Evolutionary conservation across 1,140 invertebrate species (phyloP).

Genomic region (Philaenus spumarius): DNA sequence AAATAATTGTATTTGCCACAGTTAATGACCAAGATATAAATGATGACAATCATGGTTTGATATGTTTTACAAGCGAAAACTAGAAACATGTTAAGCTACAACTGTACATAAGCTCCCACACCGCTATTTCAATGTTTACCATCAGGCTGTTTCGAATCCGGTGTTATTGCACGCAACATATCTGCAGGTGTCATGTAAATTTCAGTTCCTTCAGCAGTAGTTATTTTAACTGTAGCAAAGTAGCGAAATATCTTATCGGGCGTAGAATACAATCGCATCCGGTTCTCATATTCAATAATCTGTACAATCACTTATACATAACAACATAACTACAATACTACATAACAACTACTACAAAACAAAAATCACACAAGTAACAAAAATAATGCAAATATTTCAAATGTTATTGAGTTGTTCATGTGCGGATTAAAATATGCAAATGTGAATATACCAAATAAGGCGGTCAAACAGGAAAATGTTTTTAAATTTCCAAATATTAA

Average conservation of each 20-base stretch:
- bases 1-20: no score
- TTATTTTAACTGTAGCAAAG: conserved; percentile 94
- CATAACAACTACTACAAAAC: conserved; percentile 19
- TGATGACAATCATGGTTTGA: no score
- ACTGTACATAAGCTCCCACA: no score
- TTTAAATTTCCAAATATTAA: no score
- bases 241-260: conserved; percentile 99
- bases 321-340: no score
- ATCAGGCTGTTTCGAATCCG: conserved; percentile 94
- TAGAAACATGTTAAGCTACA: no score
- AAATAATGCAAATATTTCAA: conserved; percentile 14
- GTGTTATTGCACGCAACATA: conserved; percentile 93
- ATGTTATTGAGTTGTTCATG: neutral
- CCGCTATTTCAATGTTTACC: conserved; percentile 51
- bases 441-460: no score
- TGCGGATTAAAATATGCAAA: neutral
- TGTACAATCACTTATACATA: conserved; percentile 38
- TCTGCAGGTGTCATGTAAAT: conserved; percentile 98
- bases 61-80: no score
- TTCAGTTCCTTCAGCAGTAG: conserved; percentile 62
- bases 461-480: no score
- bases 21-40: no score
- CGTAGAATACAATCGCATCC: conserved; percentile 90
- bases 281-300: conserved; percentile 99
- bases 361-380: conserved; percentile 15